Percentiles rank a stretch among this genome's conserved stretches.
These are phyloP conservation scores for Anoplius nigerrimus DNA, from an alignment of 2,888 invertebrate species.

Conservation along the genomic window DNA sequence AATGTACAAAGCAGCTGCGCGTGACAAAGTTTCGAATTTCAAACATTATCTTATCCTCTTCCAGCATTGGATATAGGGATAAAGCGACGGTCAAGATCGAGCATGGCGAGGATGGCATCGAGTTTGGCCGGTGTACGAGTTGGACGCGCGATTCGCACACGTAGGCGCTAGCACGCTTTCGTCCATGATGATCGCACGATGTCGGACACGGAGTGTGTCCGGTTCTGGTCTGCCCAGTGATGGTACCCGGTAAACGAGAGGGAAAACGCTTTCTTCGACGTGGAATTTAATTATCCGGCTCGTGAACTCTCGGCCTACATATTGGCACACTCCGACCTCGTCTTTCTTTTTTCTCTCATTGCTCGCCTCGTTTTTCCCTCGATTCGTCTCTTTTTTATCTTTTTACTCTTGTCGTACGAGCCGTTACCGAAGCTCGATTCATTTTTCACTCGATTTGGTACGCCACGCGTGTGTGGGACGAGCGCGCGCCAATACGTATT, in stretches of 20 bases:
- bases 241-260: slow-evolving; percentile 59
- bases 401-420: background rate
- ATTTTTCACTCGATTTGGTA: background rate
- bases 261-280: slow-evolving; percentile 70
- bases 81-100: too few relatives aligned
- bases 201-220: slow-evolving; percentile 19
- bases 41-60: too few relatives aligned
- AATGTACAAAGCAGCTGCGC: too few relatives aligned
- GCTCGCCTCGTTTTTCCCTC: slow-evolving; percentile 15
- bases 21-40: too few relatives aligned
- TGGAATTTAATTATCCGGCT: slow-evolving; percentile 69
- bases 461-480: background rate
- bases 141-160: background rate
- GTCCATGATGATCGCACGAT: background rate
- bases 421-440: background rate
- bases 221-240: slow-evolving; percentile 22
- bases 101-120: too few relatives aligned
- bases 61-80: background rate
- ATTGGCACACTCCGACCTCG: slow-evolving; percentile 24
- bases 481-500: background rate
- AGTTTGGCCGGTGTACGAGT: too few relatives aligned
- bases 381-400: background rate
- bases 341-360: slow-evolving; percentile 26
- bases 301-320: slow-evolving; percentile 71
- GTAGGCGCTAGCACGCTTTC: background rate